Evolutionary conservation across 2,888 invertebrate species (phyloP), one percentile per base, ranked within the genome.

Genomic region (Scaeva pyrastri): DNA sequence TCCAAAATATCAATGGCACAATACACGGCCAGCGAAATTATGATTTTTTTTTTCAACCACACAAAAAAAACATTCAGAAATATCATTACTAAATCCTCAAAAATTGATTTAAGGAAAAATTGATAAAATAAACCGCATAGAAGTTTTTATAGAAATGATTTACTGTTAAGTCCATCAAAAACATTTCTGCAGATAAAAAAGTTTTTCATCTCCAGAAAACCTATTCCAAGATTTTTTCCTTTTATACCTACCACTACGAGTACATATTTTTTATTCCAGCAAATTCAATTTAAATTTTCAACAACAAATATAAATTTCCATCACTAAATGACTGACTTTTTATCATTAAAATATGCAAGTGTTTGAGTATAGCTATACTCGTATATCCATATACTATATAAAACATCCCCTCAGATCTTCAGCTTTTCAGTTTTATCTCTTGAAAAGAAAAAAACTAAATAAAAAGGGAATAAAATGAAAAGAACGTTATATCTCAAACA

Each of bases 401-500:
- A 16, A 60, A 21, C 39, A 19, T 39, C 39, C 14, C 14, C 8
- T 1, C 21, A 58, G 60, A 60, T 60, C 36, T 60, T 60, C 60
- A 21, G 60, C 31, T 60, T 41, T 60, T 21, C 60, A 60, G 14
- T 39, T 41, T 60, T 60, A 60, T 60, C 60, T n/a, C n/a, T n/a
- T 21, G 60, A 41, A 36, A 45, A 43, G 26, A 26, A 62, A 45
- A 10, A 23, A 2, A n/a, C 1, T n/a, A 26, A 43, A 43, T 19
- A 39, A 48, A 48, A 58, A 56, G 36, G 12, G 1, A 16, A 39
- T 50, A 68, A 50, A 68, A 36, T 60, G 21, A 10, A 10, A 39
- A 39, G 39, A 77, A 60, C 39, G 45, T 48, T 64, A 39, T 68
- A 68, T 52, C 60, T 55, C 66, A 39, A 77, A 71, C 68, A 62